These are phyloP conservation scores for Aporrectodea caliginosa DNA, from an alignment of 1,140 invertebrate genomes.

Conservation along the genomic window DNA sequence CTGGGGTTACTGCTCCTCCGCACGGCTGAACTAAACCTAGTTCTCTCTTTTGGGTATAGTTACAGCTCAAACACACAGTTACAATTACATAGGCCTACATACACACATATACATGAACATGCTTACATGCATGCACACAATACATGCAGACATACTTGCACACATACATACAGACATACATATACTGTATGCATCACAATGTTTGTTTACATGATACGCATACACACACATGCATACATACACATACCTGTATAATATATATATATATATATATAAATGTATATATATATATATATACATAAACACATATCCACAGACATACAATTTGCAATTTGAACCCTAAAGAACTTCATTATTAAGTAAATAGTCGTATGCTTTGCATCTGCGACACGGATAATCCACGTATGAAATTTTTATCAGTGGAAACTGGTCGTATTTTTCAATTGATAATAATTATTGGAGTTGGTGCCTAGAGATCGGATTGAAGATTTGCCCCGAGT, in stretches of 20 bases:
- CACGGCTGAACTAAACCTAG: too few species aligned
- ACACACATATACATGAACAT: slow-evolving; percentile 10
- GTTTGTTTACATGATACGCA: slow-evolving; percentile 1
- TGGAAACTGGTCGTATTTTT: neutral
- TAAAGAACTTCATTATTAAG: neutral
- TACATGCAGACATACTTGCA: slow-evolving; percentile 12
- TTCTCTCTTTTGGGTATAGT: too few species aligned
- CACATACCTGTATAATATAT: slow-evolving; percentile 14
- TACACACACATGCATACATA: slow-evolving; percentile 27
- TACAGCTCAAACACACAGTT: too few species aligned
- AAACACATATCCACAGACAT: slow-evolving; percentile 8
- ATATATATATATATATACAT: too few species aligned
- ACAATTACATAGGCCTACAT: slow-evolving; percentile 21
- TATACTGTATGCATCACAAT: neutral
- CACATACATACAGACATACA: too few species aligned
- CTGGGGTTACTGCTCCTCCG: too few species aligned
- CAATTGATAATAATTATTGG: neutral
- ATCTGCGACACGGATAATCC: neutral
- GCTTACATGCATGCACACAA: slow-evolving; percentile 13
- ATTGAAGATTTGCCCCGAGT: neutral
- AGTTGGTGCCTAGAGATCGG: neutral
- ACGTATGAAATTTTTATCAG: neutral
- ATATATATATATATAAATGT: too few species aligned
- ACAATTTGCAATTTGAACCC: neutral
- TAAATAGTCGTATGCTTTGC: neutral